Evolutionary conservation across 2,888 invertebrate species (phyloP).

Genomic region (Sarcophaga carnaria): DNA sequence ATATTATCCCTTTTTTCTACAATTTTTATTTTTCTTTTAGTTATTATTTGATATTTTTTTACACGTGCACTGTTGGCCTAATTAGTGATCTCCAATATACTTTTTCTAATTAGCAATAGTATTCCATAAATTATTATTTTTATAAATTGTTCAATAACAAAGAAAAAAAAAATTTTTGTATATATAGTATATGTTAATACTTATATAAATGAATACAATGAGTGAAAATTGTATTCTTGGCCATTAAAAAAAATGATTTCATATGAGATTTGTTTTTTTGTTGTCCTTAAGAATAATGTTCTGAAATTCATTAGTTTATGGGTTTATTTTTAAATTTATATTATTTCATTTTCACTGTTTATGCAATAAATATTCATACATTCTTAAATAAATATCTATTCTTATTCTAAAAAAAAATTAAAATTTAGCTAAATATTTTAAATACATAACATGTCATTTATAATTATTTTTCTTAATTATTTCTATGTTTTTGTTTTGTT

Average conservation of each 20-base stretch:
- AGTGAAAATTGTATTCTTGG: neutral
- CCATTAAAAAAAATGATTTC: constrained; percentile 26
- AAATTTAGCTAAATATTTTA: constrained; percentile 69
- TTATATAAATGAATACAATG: neutral
- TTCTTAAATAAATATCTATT: constrained; percentile 72
- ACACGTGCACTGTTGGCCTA: constrained; percentile 29
- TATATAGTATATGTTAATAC: neutral
- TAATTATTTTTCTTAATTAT: constrained; percentile 70
- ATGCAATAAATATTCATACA: constrained; percentile 76
- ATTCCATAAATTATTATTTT: constrained; percentile 32
- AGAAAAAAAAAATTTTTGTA: neutral
- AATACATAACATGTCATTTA: constrained; percentile 69
- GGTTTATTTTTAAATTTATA: constrained; percentile 56
- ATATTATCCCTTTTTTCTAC: constrained; percentile 67
- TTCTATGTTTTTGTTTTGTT: constrained; percentile 71
- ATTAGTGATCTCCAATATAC: constrained; percentile 36
- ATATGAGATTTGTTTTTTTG: constrained; percentile 10
- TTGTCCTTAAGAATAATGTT: constrained; percentile 6
- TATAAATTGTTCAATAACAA: constrained; percentile 2
- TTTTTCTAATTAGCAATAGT: constrained; percentile 45
- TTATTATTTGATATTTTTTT: constrained; percentile 15
- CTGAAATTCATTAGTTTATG: constrained; percentile 66
- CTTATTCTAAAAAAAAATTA: constrained; percentile 66
- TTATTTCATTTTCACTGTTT: constrained; percentile 76
- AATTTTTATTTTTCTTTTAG: constrained; percentile 71